These are phyloP conservation scores for Pseudopleuronectes americanus DNA, from an alignment of 2,797 vertebrate species.

Conservation along the genomic window DNA sequence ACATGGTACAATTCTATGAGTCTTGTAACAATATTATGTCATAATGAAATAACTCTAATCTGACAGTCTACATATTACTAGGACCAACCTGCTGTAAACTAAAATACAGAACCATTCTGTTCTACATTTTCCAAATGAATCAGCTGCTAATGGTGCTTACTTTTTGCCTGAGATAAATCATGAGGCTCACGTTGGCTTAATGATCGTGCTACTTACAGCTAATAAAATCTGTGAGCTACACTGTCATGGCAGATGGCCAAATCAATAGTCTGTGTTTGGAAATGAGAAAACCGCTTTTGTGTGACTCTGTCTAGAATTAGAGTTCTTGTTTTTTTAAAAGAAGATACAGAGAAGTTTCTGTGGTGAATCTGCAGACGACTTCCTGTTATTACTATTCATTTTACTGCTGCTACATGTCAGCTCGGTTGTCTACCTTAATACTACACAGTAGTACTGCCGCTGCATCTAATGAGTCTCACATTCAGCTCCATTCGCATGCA, in stretches of 20 bases:
- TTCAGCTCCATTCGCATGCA: constrained; percentile 60
- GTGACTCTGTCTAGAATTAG: too few relatives aligned
- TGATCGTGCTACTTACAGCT: too few relatives aligned
- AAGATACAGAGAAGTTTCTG: too few relatives aligned
- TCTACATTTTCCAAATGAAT: neutral
- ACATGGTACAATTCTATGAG: too few relatives aligned
- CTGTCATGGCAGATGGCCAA: neutral
- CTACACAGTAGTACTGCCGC: constrained; percentile 7
- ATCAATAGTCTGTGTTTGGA: neutral
- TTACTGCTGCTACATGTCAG: neutral
- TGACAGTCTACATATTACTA: too few relatives aligned
- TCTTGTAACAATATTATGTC: neutral
- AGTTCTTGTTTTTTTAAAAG: too few relatives aligned
- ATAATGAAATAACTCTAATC: neutral
- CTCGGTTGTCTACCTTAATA: constrained; percentile 6
- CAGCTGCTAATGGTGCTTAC: neutral
- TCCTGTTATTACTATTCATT: too few relatives aligned
- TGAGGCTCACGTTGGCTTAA: neutral
- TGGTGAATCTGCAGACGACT: too few relatives aligned
- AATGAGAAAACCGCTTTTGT: neutral
- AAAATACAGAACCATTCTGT: neutral
- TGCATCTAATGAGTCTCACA: constrained; percentile 47
- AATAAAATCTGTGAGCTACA: neutral
- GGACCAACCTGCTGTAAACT: too few relatives aligned
- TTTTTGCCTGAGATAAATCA: neutral